Conservation (phyloP, 2,113 vertebrate genomes). For the Spea bombifrons region DNA sequence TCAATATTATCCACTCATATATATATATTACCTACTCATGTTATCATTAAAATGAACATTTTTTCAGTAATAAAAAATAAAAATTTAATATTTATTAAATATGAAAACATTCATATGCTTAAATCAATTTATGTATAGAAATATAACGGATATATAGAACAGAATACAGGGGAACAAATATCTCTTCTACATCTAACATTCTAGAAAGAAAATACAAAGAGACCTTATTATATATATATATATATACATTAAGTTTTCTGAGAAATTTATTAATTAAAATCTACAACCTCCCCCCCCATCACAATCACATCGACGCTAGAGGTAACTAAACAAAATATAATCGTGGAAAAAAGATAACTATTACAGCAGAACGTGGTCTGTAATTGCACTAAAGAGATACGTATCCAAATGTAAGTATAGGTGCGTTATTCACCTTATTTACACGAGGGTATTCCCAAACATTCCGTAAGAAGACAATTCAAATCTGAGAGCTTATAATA, state of each 20-base stretch:
- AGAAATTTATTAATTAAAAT: slow-evolving; percentile 18
- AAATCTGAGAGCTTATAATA: not conserved
- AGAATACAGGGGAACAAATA: not conserved
- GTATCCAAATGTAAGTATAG: not conserved
- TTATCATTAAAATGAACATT: not conserved
- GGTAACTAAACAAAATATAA: not conserved
- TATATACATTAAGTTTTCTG: no score
- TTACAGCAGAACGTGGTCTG: not conserved
- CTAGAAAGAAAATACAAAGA: no score
- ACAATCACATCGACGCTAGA: not conserved
- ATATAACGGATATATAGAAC: not conserved
- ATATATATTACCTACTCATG: not conserved
- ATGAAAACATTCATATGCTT: not conserved
- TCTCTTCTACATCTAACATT: no score
- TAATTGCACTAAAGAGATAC: not conserved
- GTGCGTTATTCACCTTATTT: slow-evolving; percentile 13
- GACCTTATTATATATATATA: no score
- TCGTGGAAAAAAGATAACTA: not conserved
- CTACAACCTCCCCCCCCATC: not conserved
- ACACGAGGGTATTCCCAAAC: slow-evolving; percentile 3
- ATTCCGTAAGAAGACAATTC: slow-evolving; percentile 14
- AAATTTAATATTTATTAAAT: no score
- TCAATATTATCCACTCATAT: slow-evolving; percentile 50
- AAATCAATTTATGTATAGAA: no score
- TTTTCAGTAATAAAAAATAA: not conserved